A percentile compares a stretch with the other conserved stretches of the same genome.
These are phyloP conservation scores for Oeneis ivallda DNA, from an alignment of 2,888 invertebrate genomes.

Conservation along the genomic window DNA sequence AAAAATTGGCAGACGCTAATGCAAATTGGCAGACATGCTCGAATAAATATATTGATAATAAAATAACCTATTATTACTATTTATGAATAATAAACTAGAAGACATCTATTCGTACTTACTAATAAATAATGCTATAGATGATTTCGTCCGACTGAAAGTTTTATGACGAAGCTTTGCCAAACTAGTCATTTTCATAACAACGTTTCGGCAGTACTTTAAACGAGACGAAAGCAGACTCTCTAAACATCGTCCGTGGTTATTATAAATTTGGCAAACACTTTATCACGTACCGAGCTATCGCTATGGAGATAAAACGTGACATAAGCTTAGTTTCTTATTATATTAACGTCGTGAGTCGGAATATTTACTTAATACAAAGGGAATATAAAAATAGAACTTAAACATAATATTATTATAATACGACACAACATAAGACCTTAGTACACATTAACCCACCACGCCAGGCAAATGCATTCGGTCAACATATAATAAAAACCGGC, in stretches of 20 bases:
- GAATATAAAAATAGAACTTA: not conserved
- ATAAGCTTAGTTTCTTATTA: slow-evolving; percentile 17
- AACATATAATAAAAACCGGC: too few species aligned
- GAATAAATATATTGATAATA: too few species aligned
- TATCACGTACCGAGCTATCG: slow-evolving; percentile 27
- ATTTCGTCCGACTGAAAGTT: not conserved
- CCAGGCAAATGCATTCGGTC: too few species aligned
- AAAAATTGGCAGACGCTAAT: too few species aligned
- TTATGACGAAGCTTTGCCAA: not conserved
- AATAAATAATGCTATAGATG: not conserved
- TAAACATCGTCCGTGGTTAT: slow-evolving; percentile 25
- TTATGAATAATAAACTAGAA: too few species aligned
- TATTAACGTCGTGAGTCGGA: slow-evolving; percentile 3
- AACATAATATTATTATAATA: not conserved
- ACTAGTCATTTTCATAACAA: slow-evolving; percentile 3
- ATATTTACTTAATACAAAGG: not conserved
- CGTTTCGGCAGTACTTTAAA: slow-evolving; percentile 10
- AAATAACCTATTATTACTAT: too few species aligned
- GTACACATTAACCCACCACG: too few species aligned
- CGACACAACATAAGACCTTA: not conserved
- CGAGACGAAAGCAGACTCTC: slow-evolving; percentile 22
- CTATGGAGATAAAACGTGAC: slow-evolving; percentile 28
- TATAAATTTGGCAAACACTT: slow-evolving; percentile 35
- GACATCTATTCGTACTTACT: too few species aligned
- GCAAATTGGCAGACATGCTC: too few species aligned